These are phyloP conservation scores for Aphaenogaster rudis DNA, from an alignment of 1,140 invertebrate species.

Conservation along the genomic window DNA sequence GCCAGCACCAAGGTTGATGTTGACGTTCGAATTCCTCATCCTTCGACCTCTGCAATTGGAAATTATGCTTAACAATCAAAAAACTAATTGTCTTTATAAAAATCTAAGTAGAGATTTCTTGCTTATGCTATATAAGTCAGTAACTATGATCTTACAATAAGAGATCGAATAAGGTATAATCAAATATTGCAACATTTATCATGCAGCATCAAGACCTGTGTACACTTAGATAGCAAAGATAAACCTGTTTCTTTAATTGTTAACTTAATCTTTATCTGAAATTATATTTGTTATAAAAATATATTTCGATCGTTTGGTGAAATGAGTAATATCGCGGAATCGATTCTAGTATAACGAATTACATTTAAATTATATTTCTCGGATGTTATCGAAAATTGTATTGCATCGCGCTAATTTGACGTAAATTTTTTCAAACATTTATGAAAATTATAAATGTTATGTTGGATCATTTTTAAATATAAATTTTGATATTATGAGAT, in stretches of 20 bases:
- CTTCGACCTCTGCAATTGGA: slow-evolving; percentile 81
- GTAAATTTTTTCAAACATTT: slow-evolving; percentile 4
- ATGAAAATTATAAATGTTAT: background rate
- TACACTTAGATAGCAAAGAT: background rate
- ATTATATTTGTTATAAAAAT: slow-evolving; percentile 26
- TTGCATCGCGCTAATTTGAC: background rate
- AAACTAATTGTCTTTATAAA: background rate
- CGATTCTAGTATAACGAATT: background rate
- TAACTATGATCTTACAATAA: background rate
- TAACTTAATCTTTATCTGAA: background rate
- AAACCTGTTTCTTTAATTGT: background rate
- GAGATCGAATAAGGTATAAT: background rate
- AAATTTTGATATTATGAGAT: background rate
- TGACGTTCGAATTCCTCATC: slow-evolving; percentile 84
- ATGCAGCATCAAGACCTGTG: background rate
- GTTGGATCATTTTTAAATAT: background rate
- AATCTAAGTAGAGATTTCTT: background rate
- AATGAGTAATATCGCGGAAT: background rate
- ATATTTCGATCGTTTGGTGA: background rate
- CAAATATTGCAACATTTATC: background rate
- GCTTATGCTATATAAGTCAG: background rate
- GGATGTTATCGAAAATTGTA: slow-evolving; percentile 5
- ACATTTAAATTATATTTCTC: slow-evolving; percentile 4
- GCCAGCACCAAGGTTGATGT: slow-evolving; percentile 82
- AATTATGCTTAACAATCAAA: background rate